Evolutionary conservation across 2,113 vertebrate species (phyloP), one percentile per base, ranked within the genome.

Genomic region (Climacteris rufus): DNA sequence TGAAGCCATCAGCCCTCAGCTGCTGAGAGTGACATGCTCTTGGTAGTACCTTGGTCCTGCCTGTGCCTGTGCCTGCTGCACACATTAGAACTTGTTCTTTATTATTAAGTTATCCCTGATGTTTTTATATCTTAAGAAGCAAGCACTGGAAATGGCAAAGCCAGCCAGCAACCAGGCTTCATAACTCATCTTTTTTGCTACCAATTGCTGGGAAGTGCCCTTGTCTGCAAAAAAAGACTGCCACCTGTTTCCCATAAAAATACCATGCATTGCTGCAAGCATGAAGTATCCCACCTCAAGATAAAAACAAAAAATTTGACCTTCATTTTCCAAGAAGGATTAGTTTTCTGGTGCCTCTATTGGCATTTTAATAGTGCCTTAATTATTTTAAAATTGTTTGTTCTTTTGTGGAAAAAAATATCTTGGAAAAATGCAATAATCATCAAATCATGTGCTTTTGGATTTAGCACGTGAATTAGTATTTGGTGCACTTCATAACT

Each of bases 181-280:
- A 3, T 50, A 71, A 77, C 13, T 74, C n/a, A 21, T 47, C 47
- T 70, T 86, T 86, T 86, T 83, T 90, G 75, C 66, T 45, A 56
- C 75, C 39, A 50, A 8, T 39, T 56, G 20, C 49, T 65, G 50
- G 47, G 74, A 83, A 80, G 42, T 59, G 39, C 56, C 66, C 30
- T 80, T n/a, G 49, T 59, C 78, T 80, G 39, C 57, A 87, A 83
- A 95, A 95, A 75, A 90, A 63, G 15, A 5, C 23, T 56, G 59
- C n/a, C 87, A 92, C 75, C 75, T 86, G 78, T 78, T 87, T 88
- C 68, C 47, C 86, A 42, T 80, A 66, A 96, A 95, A 97, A 88
- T 72, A 47, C 39, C 30, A 15, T 42, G n/a, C 15, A 2, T 54
- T 85, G 45, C 75, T 86, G 15, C 52, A 80, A 81, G 64, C n/a